Percentiles rank a stretch among this genome's conserved stretches.
phyloP scores from a whole-genome alignment of 2,888 invertebrate species.

The Zootermopsis nevadensis region DNA sequence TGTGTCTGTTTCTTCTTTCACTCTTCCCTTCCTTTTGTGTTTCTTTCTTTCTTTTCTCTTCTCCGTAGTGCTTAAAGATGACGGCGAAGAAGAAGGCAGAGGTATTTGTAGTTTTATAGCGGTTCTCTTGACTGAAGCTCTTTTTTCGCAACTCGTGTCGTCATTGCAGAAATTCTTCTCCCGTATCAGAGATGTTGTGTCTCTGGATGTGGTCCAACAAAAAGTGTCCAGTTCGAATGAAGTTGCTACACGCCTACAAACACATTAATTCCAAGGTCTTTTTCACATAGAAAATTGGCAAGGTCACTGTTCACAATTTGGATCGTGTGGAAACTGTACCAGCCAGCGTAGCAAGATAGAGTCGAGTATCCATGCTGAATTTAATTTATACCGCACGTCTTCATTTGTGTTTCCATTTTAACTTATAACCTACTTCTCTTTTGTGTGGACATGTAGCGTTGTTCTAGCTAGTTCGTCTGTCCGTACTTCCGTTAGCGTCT shows the following conservation, averaged over 20 bases:
- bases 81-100: not conserved
- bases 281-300: conserved; percentile 45
- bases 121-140: not conserved
- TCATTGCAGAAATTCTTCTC: not conserved
- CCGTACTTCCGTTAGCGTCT: no score
- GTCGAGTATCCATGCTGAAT: not conserved
- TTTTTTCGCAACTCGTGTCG: not conserved
- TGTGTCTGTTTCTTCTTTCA: no score
- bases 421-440: no score
- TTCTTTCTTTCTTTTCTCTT: not conserved
- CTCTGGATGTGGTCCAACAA: conserved; percentile 13
- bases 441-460: no score
- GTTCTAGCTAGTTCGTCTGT: no score
- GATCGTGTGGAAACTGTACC: conserved; percentile 21
- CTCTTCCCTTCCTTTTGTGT: no score
- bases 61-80: not conserved
- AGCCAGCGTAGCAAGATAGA: conserved; percentile 1
- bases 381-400: no score
- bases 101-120: not conserved
- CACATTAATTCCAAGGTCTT: conserved; percentile 44
- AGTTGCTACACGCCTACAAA: conserved; percentile 9
- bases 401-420: no score
- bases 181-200: not conserved
- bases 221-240: not conserved
- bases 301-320: conserved; percentile 48